These are phyloP conservation scores for Zaprionus ghesquierei DNA, from an alignment of 1,140 invertebrate species.

Conservation along the genomic window DNA sequence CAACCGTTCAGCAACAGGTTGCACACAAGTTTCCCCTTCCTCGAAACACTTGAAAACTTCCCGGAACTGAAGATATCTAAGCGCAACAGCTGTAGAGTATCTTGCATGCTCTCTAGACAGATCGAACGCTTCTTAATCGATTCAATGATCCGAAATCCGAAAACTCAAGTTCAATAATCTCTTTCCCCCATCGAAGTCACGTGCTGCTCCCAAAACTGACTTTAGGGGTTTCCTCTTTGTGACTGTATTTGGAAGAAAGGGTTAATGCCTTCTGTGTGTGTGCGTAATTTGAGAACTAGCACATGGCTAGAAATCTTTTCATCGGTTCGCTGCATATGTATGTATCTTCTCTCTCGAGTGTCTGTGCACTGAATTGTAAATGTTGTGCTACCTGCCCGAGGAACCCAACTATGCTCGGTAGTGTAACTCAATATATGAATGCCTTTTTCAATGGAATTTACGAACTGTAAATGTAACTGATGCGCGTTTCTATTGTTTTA, in stretches of 20 bases:
- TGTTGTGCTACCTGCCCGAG: constrained; percentile 11
- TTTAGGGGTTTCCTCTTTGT: background rate
- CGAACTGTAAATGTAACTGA: constrained; percentile 2
- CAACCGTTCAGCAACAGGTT: background rate
- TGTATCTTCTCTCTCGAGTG: too few species aligned
- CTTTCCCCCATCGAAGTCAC: constrained; percentile 39
- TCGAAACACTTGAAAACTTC: constrained; percentile 24
- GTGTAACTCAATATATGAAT: constrained; percentile 8
- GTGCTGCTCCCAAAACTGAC: constrained; percentile 10
- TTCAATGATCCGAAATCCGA: background rate
- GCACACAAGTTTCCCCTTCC: constrained; percentile 8
- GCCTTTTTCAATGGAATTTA: background rate
- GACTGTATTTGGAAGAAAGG: background rate
- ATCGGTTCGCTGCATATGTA: constrained; percentile 9
- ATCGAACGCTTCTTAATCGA: constrained; percentile 15
- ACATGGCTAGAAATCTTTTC: constrained; percentile 27
- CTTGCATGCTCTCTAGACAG: constrained; percentile 8
- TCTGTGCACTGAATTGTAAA: constrained; percentile 19
- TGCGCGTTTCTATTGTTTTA: background rate
- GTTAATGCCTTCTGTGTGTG: constrained; percentile 17
- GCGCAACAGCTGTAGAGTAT: constrained; percentile 14
- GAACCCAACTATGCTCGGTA: background rate
- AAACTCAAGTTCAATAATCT: constrained; percentile 40
- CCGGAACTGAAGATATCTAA: constrained; percentile 2
- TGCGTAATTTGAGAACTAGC: constrained; percentile 40